Conservation (phyloP, 1,140 invertebrate species). For the Drosophila sechellia region DNA sequence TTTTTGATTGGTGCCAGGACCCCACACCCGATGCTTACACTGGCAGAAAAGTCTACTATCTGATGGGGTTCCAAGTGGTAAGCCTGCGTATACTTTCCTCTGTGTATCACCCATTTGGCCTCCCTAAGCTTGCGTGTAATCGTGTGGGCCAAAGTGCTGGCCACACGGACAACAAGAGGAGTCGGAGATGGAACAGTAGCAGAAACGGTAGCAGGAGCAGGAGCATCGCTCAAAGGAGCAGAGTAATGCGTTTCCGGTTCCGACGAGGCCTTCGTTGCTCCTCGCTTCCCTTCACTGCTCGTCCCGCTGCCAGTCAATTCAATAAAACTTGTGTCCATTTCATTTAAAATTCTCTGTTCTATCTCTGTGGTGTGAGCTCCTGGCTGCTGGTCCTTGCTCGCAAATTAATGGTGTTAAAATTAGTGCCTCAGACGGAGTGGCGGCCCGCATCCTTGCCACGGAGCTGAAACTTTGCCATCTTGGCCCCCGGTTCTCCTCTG, state of each 20-base stretch:
- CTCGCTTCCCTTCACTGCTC: slow-evolving; percentile 2
- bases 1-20: slow-evolving; percentile 59
- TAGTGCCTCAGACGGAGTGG: slow-evolving; percentile 59
- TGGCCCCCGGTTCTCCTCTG: background rate
- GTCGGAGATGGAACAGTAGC: slow-evolving; percentile 5
- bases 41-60: background rate
- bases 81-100: background rate
- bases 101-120: slow-evolving; percentile 15
- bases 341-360: slow-evolving; percentile 80
- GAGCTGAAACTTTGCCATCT: slow-evolving; percentile 41
- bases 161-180: slow-evolving; percentile 32
- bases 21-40: slow-evolving; percentile 9
- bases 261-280: slow-evolving; percentile 26
- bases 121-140: slow-evolving; percentile 62
- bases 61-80: background rate
- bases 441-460: slow-evolving; percentile 39
- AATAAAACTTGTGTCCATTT: slow-evolving; percentile 84
- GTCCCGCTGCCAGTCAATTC: slow-evolving; percentile 61
- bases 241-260: slow-evolving; percentile 80
- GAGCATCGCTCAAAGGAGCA: slow-evolving; percentile 38
- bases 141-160: slow-evolving; percentile 49
- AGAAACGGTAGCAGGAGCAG: slow-evolving; percentile 1
- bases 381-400: slow-evolving; percentile 8
- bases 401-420: slow-evolving; percentile 83
- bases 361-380: slow-evolving; percentile 13